These are phyloP conservation scores for Neolamprologus longior DNA, from an alignment of 2,113 vertebrate species.

Conservation along the genomic window DNA sequence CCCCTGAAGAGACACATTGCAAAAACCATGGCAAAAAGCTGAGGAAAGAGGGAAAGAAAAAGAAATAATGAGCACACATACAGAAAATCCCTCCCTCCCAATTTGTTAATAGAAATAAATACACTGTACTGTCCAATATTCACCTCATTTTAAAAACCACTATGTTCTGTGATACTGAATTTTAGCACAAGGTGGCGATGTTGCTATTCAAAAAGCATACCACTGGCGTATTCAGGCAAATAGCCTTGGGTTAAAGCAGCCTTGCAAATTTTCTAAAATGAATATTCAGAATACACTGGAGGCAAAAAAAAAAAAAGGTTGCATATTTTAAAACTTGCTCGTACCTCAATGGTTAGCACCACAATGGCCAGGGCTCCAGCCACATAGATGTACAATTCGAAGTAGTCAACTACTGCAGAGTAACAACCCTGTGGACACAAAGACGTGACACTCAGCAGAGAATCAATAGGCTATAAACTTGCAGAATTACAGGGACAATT, in stretches of 20 bases:
- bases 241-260: background rate
- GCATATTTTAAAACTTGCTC: background rate
- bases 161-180: background rate
- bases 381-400: conserved; percentile 89
- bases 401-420: conserved; percentile 85
- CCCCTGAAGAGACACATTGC: conserved; percentile 96
- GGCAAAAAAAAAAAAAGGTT: background rate
- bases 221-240: background rate
- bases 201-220: background rate
- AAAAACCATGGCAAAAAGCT: conserved; percentile 94
- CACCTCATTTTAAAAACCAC: background rate
- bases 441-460: background rate
- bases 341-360: conserved; percentile 89
- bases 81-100: background rate
- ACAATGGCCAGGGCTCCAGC: conserved; percentile 89
- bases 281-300: background rate
- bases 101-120: background rate
- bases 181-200: conserved; percentile 44
- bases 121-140: background rate
- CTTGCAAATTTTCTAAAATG: background rate
- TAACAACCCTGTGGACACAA: conserved; percentile 82
- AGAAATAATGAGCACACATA: background rate
- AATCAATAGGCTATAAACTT: conserved; percentile 27
- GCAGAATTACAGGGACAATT: conserved; percentile 30
- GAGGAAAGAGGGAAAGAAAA: background rate